A percentile compares a stretch with the other conserved stretches of the same genome.
These are phyloP conservation scores for Dunckerocampus dactyliophorus DNA, from an alignment of 2,113 vertebrate genomes.

Conservation along the genomic window DNA sequence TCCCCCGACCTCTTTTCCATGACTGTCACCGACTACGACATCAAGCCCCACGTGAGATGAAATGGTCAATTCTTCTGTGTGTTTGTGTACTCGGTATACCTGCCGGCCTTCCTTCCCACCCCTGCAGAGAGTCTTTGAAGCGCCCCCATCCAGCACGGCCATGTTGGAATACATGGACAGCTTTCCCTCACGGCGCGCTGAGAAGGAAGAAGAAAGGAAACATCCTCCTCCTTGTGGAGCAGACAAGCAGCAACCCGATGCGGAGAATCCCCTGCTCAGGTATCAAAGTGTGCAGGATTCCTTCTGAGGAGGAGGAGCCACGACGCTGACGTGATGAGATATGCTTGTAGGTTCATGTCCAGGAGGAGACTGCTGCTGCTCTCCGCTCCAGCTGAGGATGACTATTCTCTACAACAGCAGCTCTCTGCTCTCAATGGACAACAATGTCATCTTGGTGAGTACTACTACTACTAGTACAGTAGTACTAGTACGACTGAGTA, in stretches of 20 bases:
- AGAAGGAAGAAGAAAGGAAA: slow-evolving; percentile 63
- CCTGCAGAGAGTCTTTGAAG: slow-evolving; percentile 66
- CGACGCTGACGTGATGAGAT: not conserved
- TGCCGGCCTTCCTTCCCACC: not conserved
- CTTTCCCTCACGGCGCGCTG: slow-evolving; percentile 67
- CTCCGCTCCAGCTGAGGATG: slow-evolving; percentile 71
- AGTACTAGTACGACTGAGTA: too few species aligned
- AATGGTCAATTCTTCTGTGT: not conserved
- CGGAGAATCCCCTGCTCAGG: slow-evolving; percentile 70
- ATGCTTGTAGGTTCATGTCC: slow-evolving; percentile 68
- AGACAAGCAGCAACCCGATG: slow-evolving; percentile 21
- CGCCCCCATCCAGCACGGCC: slow-evolving; percentile 56
- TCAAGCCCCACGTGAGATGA: slow-evolving; percentile 58
- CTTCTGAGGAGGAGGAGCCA: too few species aligned
- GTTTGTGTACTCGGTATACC: not conserved
- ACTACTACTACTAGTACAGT: not conserved
- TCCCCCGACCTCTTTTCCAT: slow-evolving; percentile 72
- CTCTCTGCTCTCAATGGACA: slow-evolving; percentile 69
- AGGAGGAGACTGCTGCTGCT: slow-evolving; percentile 74
- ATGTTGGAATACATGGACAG: slow-evolving; percentile 69
- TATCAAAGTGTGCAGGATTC: slow-evolving; percentile 14
- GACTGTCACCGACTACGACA: slow-evolving; percentile 75
- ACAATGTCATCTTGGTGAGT: slow-evolving; percentile 70
- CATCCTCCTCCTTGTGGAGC: slow-evolving; percentile 44
- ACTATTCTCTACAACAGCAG: slow-evolving; percentile 77